phyloP scores from a whole-genome alignment of 2,797 vertebrate species.

The Furcifer pardalis region DNA sequence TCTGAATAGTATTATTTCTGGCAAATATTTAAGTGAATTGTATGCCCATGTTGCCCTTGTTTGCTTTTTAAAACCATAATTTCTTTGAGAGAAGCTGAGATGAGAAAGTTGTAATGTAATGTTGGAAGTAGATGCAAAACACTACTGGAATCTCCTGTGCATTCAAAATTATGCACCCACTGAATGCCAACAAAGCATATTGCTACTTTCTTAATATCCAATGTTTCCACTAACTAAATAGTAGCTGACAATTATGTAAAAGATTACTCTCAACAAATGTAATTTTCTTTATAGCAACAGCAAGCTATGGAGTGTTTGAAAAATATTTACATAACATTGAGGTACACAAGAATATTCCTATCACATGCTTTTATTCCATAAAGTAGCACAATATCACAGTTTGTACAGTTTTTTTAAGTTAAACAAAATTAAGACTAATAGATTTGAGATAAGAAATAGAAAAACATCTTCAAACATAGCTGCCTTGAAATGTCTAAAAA shows the following conservation, averaged over 20 bases:
- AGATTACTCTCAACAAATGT: slow-evolving; percentile 42
- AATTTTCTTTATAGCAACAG: slow-evolving; percentile 59
- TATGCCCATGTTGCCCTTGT: background rate
- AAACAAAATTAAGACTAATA: slow-evolving; percentile 2
- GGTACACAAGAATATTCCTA: accelerated
- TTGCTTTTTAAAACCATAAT: background rate
- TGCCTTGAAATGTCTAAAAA: slow-evolving; percentile 33
- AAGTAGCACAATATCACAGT: background rate
- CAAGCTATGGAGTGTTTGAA: slow-evolving; percentile 40
- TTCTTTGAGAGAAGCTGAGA: slow-evolving; percentile 54
- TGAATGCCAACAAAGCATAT: slow-evolving; percentile 41
- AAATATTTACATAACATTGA: slow-evolving; percentile 18
- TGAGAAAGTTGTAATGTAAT: slow-evolving; percentile 55
- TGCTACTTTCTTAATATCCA: slow-evolving; percentile 39
- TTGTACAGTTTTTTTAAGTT: background rate
- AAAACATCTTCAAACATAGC: background rate
- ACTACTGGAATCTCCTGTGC: slow-evolving; percentile 40
- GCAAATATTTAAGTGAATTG: slow-evolving; percentile 10
- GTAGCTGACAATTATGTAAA: slow-evolving; percentile 61
- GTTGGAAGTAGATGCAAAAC: slow-evolving; percentile 54
- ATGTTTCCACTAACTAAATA: slow-evolving; percentile 49
- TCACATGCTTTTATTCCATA: background rate
- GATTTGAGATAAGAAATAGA: background rate
- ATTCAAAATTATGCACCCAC: slow-evolving; percentile 54
- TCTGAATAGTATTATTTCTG: slow-evolving; percentile 38